phyloP scores from a whole-genome alignment of 2,888 invertebrate species.

The Meta bourneti region DNA sequence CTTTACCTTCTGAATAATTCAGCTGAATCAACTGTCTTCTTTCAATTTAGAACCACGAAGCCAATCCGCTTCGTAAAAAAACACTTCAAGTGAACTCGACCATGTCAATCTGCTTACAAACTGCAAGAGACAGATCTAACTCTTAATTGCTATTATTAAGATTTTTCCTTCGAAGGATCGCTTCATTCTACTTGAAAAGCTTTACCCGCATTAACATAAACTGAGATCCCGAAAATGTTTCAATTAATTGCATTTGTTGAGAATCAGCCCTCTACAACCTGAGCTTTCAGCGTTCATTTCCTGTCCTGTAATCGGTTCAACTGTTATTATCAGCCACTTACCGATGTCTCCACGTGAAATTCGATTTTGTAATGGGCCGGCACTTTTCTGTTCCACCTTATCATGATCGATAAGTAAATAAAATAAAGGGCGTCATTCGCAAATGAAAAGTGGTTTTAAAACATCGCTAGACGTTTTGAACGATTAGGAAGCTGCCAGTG shows the following conservation, averaged over 20 bases:
- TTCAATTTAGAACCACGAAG: no score
- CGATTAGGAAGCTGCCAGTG: conserved; percentile 9
- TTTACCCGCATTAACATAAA: neutral
- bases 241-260: conserved; percentile 14
- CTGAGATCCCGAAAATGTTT: neutral
- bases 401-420: conserved; percentile 59
- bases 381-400: conserved; percentile 32
- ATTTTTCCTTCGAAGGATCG: neutral
- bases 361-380: conserved; percentile 56
- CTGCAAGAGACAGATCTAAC: neutral
- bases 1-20: no score
- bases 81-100: no score
- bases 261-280: neutral
- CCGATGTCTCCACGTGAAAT: conserved; percentile 18
- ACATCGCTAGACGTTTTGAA: conserved; percentile 31
- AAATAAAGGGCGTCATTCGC: conserved; percentile 43
- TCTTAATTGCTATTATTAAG: neutral
- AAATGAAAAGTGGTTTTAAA: conserved; percentile 48
- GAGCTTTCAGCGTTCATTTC: neutral
- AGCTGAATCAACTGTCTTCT: no score
- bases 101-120: neutral
- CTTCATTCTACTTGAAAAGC: neutral
- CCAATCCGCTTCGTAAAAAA: no score
- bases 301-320: conserved; percentile 8
- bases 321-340: conserved; percentile 48